Evolutionary conservation across 1,140 invertebrate genomes (phyloP), one percentile per base, ranked within the genome.

Genomic region (Bombus sibiricus): DNA sequence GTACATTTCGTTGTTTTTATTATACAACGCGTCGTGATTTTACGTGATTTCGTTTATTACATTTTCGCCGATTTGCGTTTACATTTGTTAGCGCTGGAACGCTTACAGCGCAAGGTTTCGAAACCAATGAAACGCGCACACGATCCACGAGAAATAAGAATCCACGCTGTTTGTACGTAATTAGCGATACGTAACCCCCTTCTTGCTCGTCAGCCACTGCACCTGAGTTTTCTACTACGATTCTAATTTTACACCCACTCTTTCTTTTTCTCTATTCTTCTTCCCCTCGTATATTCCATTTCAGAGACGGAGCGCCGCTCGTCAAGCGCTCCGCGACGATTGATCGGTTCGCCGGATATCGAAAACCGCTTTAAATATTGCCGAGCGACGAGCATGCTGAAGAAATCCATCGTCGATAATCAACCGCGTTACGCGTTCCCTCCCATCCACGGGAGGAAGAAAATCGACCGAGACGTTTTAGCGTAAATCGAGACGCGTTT

Each of bases 201-300:
- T 91, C 90, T 94, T 94, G 93, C 93, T 94, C 92, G 93, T 93
- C 92, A 93, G 88, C 92, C 93, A 93, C 92, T 94, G 93, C 93
- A 94, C 93, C 89, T 93, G 87, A 92, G 81, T 87, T 53, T 86
- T 85, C 84, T 81, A 81, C 71, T 81, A 32, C 73, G 66, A 77
- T 78, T 64, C 68, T 39, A 32, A 77, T 86, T 79, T 72, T 39
- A 85, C 71, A 69, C 69, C 22, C 32, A 62, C 12, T 79, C 13
- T 66, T 83, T 77, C 43, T n/a, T 77, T 74, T 72, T 32, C 37
- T 75, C 15, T 84, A 37, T 57, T 68, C 47, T 64, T n/a, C 37
- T 64, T 43, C n/a, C 39, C 5, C n/a, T 12, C 13, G 41, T 34
- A 12, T 18, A 3, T 6, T 25, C 64, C 47, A n/a, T 74, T 66